Evolutionary conservation across 2,888 invertebrate genomes (phyloP), one percentile per base, ranked within the genome.

Genomic region (Cataglyphis livida): DNA sequence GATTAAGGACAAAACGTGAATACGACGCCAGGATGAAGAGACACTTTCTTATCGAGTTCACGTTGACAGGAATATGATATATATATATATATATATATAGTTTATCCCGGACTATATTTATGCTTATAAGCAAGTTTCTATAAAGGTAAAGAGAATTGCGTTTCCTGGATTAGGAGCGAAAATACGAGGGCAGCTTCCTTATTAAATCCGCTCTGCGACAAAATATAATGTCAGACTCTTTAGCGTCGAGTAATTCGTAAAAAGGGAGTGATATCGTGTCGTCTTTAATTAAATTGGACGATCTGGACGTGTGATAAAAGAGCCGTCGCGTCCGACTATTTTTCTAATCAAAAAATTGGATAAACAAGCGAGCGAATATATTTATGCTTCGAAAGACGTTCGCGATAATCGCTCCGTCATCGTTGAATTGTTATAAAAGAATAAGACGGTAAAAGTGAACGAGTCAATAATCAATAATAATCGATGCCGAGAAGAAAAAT

Each of bases 201-300:
- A 57, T 82, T 38, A 12, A 25, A 35, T 57, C 10, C 21, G 18
- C 35, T 57, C 41, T 10, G 44, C 62, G 38, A 10, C 32, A 1
- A 48, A 57, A 32, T 64, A 38, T 54, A 82, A 71, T 10, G 18
- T 3, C 15, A 35, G 35, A 15, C 9, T 1, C 9, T 1, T 79
- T 86, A n/a, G 61, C 15, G 71, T 85, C 75, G 81, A 62, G 54
- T 68, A 85, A 88, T 84, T 87, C 21, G 83, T 87, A 86, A 84
- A 68, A 73, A 61, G 54, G 70, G 15, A 74, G 15, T 66, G 86
- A 85, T 82, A 87, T 41, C 61, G 65, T 87, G 86, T 89, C 85
- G 78, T 57, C 59, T 73, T 78, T 82, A 88, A 89, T 89, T 89
- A 89, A 88, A 84, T 87, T 86, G 78, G 83, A 87, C 78, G 70